Base-by-base conservation (phyloP, 2,888 invertebrate genomes). In the Drosophila mulleri region DNA sequence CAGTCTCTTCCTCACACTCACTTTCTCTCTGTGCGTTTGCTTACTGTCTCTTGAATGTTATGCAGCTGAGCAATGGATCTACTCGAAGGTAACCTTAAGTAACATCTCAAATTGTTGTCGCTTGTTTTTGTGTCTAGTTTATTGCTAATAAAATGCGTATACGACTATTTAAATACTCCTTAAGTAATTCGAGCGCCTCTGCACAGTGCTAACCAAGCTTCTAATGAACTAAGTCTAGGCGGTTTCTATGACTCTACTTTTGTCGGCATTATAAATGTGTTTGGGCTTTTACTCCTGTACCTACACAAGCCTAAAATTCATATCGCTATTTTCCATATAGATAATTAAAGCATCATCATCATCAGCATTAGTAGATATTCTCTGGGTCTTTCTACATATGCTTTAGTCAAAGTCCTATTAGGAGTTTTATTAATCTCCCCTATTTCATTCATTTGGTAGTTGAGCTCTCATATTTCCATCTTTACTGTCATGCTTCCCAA, bases 61-160 rank as follows among this genome's bases (percentile, higher is more conserved):
- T 39, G 26, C 57, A 71, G 77, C 56, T 44, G 56, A 42, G 62
- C 57, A 62, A 52, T 52, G 71, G 75, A 77, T 53, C 37, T 47
- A 37, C 37, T 53, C 45, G 57, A 78, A 77, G 76, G 76, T 77
- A 77, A 78, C 62, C 53, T 66, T 77, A 77, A 77, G 76, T 47
- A 66, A 57, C 57, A 26, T 39, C 50, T 39, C 54, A 20, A 60
- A 60, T 18, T 73, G 47, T 56, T 78, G 69, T 74, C 57, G 39
- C 45, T 59, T 59, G 20, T 20, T 52, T 69, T 41, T 50, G 61
- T 35, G 56, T 20, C 29, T 64, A 20, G 53, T 59, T 56, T 59
- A 23, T 57, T 58, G 35, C 57, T 42, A 73, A 77, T 75, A 75
- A 75, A 75, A 77, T 59, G 62, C 58, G 48, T 54, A 48, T 45